Evolutionary conservation across 2,797 vertebrate species (phyloP).

Genomic region (Protosalanx chinensis): DNA sequence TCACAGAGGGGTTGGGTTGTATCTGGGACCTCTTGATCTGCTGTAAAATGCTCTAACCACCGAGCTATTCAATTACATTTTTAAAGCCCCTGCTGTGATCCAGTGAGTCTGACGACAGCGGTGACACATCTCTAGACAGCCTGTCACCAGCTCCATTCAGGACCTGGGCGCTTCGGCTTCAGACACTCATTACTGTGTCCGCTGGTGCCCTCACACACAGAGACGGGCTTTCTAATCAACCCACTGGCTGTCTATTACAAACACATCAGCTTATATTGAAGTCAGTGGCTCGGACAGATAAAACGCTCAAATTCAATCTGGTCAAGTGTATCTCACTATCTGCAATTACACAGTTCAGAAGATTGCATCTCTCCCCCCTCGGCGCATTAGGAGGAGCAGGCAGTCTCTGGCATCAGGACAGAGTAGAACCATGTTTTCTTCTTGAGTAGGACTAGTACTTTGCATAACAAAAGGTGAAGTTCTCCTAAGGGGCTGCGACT

Average conservation of each 20-base stretch:
- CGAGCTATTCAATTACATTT: background rate
- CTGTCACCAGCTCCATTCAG: background rate
- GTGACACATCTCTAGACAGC: background rate
- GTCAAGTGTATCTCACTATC: conserved; percentile 28
- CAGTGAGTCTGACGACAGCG: background rate
- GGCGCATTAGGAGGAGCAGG: conserved; percentile 1
- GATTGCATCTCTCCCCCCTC: conserved; percentile 33
- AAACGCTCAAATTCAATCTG: conserved; percentile 27
- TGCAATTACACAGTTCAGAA: conserved; percentile 44
- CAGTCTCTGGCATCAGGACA: conserved; percentile 10
- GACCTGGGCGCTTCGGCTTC: conserved; percentile 6
- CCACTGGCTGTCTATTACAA: background rate
- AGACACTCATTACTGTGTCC: conserved; percentile 8
- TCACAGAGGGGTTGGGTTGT: no score
- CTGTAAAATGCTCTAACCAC: no score
- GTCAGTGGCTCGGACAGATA: conserved; percentile 20
- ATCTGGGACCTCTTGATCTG: no score
- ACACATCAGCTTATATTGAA: conserved; percentile 22
- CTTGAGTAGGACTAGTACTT: conserved; percentile 21
- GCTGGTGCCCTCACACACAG: background rate
- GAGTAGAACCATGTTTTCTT: conserved; percentile 20
- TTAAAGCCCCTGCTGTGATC: background rate
- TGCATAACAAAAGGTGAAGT: conserved; percentile 32
- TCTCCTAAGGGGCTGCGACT: conserved; percentile 43
- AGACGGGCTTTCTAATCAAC: conserved; percentile 7